Conservation (phyloP, 2,888 invertebrate genomes). For the Camptogramma bilineatum region DNA sequence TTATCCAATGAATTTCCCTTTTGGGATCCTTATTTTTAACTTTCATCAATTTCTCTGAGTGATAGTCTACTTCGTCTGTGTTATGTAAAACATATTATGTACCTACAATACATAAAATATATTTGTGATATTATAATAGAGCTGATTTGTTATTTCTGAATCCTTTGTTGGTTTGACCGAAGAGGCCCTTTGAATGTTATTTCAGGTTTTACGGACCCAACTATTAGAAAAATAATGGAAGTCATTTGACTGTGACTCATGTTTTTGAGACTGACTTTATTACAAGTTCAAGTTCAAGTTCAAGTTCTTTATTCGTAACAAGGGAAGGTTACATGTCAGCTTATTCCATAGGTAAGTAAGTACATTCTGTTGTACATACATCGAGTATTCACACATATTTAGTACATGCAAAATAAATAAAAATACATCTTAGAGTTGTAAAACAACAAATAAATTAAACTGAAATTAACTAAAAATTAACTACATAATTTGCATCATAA, state of each 20-base stretch:
- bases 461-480: no score
- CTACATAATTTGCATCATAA: no score
- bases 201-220: background rate
- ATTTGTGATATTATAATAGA: slow-evolving; percentile 73
- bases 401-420: no score
- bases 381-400: no score
- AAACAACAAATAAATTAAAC: no score
- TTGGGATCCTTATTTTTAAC: slow-evolving; percentile 61
- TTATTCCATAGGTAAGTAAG: no score
- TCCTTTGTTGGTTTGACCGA: background rate
- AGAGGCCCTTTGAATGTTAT: background rate
- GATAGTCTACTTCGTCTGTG: slow-evolving; percentile 75
- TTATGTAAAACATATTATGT: slow-evolving; percentile 74
- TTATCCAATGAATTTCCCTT: slow-evolving; percentile 64
- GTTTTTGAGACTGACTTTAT: no score
- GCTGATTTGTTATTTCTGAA: slow-evolving; percentile 42
- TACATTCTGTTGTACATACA: no score
- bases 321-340: no score
- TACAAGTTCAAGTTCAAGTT: no score
- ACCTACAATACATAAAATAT: slow-evolving; percentile 82
- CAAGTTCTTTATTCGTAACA: no score
- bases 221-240: slow-evolving; percentile 1
- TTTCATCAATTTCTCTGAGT: slow-evolving; percentile 67
- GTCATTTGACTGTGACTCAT: background rate
- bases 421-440: no score